Conservation (phyloP, 2,888 invertebrate genomes). For the Dynastes grantii region DNA sequence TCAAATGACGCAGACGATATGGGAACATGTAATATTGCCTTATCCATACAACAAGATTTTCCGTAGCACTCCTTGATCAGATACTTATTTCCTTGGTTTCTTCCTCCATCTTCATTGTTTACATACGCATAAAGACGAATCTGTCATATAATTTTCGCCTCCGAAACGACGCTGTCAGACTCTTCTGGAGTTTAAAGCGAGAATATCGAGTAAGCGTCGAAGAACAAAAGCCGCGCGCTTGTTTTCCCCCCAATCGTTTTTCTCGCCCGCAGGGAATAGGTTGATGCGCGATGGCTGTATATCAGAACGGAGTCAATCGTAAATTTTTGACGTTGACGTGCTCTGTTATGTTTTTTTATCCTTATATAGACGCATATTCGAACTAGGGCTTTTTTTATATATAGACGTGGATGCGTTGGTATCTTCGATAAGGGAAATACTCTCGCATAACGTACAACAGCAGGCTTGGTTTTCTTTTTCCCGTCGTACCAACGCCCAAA, state of each 20-base stretch:
- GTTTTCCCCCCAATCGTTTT: constrained; percentile 12
- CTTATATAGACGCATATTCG: neutral
- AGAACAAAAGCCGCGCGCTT: constrained; percentile 15
- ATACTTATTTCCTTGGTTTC: constrained; percentile 1
- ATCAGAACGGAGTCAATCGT: constrained; percentile 24
- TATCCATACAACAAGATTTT: constrained; percentile 7
- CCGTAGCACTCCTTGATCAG: neutral
- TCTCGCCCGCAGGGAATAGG: constrained; percentile 13
- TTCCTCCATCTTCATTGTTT: constrained; percentile 10
- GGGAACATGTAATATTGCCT: neutral
- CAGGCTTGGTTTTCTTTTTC: neutral
- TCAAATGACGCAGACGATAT: too few relatives aligned
- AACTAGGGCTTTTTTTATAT: neutral
- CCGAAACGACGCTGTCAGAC: constrained; percentile 9
- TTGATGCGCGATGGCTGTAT: constrained; percentile 17
- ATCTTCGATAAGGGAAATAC: neutral
- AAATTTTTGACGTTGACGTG: constrained; percentile 27
- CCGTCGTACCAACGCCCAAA: neutral
- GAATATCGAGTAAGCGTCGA: neutral
- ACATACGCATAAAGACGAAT: constrained; percentile 7
- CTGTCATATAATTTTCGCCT: constrained; percentile 11
- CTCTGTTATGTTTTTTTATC: constrained; percentile 7
- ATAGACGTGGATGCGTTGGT: neutral
- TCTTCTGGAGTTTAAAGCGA: neutral
- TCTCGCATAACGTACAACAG: neutral